Evolutionary conservation across 2,888 invertebrate species (phyloP), one percentile per base, ranked within the genome.

Genomic region (Graphium colonna): DNA sequence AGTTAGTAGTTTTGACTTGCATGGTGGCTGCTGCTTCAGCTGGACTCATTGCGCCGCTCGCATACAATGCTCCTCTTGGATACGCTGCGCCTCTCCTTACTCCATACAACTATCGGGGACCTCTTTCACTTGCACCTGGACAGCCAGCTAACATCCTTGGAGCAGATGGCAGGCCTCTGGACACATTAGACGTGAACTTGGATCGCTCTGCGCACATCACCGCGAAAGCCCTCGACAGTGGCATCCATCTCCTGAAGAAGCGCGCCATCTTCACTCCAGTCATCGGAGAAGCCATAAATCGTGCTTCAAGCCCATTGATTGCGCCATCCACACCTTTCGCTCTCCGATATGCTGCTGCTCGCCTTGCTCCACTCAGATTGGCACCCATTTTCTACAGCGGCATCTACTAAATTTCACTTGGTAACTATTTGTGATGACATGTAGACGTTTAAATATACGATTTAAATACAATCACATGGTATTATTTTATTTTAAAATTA

Each of bases 1-100:
- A 88, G 72, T 79, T 90, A 90, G 91, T 92, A 90, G 91, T 92
- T 79, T 91, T 93, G 86, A 91, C 90, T 71, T 92, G 92, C 82
- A 73, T 92, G 67, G 63, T 92, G 77, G 91, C 92, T 62, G 82
- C 91, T 62, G 92, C 87, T 62, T 83, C 87, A 56, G 92, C 92
- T 33, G 65, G 66, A 4, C 64, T 66, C 61, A 42, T 58, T 36
- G 60, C 74, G 2, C 54, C 54, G 60, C 45, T 58, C 42, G 65
- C 68, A n/a, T 71, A 72, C 62, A 46, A 62, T 33, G 60, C 75
- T 2, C 65, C 75, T 3, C 26, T 71, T 28, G 69, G 72, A 10
- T 73, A 77, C 65, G 48, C 65, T 28, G 58, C 75, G 31, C 62
- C 78, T 0, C 42, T 72, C 16, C 50, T 71, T 52, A 60, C 71